These are phyloP conservation scores for Turnix velox DNA, from an alignment of 2,113 vertebrate genomes.

Conservation along the genomic window DNA sequence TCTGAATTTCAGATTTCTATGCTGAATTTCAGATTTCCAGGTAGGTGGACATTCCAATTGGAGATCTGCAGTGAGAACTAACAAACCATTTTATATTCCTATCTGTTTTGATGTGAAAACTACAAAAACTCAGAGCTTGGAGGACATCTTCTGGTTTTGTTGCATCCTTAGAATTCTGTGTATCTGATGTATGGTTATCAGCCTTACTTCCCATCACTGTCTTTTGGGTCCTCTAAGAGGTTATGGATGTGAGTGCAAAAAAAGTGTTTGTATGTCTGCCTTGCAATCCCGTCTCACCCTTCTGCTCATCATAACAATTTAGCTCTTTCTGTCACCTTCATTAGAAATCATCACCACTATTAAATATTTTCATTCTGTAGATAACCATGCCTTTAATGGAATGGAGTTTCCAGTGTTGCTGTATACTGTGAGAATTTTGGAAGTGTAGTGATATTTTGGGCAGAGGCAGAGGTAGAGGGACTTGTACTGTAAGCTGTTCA, in stretches of 20 bases:
- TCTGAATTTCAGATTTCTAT: neutral
- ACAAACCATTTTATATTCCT: neutral
- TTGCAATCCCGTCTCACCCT: neutral
- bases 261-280: neutral
- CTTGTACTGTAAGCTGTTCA: neutral
- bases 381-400: neutral
- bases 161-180: neutral
- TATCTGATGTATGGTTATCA: neutral
- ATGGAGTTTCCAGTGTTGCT: neutral
- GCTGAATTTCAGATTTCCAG: neutral
- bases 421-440: neutral
- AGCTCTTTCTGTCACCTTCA: too few species aligned
- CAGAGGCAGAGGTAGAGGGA: neutral
- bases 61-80: neutral
- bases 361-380: neutral
- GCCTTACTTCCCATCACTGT: rapidly evolving
- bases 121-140: neutral
- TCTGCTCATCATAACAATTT: neutral
- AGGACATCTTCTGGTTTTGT: neutral
- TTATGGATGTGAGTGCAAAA: neutral
- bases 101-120: neutral
- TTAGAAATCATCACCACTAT: rapidly evolving
- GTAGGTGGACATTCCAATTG: neutral
- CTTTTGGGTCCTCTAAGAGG: neutral
- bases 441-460: neutral